These are phyloP conservation scores for Ecliptopera silaceata DNA, from an alignment of 2,888 invertebrate genomes.

Conservation along the genomic window DNA sequence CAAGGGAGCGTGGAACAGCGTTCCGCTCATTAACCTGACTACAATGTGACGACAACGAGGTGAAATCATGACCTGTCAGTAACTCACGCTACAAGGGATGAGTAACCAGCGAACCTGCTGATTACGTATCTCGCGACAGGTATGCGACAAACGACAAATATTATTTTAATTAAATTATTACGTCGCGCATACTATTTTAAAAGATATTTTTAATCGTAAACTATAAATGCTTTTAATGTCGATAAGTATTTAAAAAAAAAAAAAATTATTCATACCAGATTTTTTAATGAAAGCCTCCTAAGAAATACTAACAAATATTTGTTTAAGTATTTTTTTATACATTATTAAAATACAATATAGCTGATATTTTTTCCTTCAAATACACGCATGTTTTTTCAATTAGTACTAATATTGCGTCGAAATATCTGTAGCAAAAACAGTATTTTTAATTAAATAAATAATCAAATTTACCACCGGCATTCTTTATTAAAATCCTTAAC, in stretches of 20 bases:
- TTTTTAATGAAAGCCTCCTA: too few species aligned
- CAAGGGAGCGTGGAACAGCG: conserved; percentile 20
- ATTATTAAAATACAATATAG: too few species aligned
- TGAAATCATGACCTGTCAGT: conserved; percentile 59
- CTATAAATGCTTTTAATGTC: too few species aligned
- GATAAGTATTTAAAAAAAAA: too few species aligned
- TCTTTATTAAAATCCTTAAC: neutral
- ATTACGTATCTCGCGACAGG: neutral
- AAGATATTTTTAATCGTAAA: too few species aligned
- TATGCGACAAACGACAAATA: neutral
- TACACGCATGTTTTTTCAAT: neutral
- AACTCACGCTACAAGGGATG: conserved; percentile 7
- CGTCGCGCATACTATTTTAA: too few species aligned
- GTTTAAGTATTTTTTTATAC: too few species aligned
- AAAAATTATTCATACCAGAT: too few species aligned
- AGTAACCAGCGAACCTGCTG: neutral
- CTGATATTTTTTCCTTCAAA: neutral
- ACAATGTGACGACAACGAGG: conserved; percentile 61
- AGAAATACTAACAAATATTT: too few species aligned
- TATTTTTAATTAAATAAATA: neutral
- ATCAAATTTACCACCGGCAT: neutral
- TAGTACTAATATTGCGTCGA: neutral
- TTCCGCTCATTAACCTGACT: conserved; percentile 66
- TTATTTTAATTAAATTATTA: too few species aligned
- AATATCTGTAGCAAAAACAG: neutral